A percentile compares a stretch with the other conserved stretches of the same genome.
phyloP scores from a whole-genome alignment of 1,140 invertebrate genomes.

The Heterodera schachtii region DNA sequence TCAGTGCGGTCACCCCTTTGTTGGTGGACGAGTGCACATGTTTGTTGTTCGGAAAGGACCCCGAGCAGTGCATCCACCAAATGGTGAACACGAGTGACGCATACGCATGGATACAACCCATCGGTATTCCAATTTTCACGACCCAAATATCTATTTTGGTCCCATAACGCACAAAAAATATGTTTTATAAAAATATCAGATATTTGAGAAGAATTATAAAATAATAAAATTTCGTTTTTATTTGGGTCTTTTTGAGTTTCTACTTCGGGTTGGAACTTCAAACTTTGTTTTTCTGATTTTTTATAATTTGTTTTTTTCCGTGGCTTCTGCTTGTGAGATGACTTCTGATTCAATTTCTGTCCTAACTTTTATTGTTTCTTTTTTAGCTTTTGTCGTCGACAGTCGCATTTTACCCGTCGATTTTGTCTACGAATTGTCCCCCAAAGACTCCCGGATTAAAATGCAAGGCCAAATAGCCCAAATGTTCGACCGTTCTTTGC shows the following conservation, averaged over 20 bases:
- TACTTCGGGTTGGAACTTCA: not conserved
- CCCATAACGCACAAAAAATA: not conserved
- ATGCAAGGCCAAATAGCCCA: not conserved
- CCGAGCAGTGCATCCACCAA: not conserved
- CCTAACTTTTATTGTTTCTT: not conserved
- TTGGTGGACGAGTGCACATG: constrained; percentile 25
- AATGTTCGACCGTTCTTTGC: not conserved
- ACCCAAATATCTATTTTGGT: not conserved
- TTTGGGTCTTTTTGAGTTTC: not conserved
- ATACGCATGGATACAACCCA: constrained; percentile 17
- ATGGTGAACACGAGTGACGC: not conserved
- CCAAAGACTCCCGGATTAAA: not conserved
- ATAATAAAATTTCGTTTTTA: not conserved
- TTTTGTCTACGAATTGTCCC: not conserved
- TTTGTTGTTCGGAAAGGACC: constrained; percentile 20
- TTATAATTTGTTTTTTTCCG: too few relatives aligned
- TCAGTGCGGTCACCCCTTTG: not conserved
- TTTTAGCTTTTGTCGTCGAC: constrained; percentile 23
- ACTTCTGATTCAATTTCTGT: too few relatives aligned
- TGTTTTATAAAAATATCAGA: not conserved
- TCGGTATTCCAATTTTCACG: constrained; percentile 12
- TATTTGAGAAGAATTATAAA: not conserved
- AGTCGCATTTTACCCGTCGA: constrained; percentile 17
- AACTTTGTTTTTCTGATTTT: too few relatives aligned
- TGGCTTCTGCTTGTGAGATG: too few relatives aligned